Evolutionary conservation across 2,888 invertebrate species (phyloP), one percentile per base, ranked within the genome.

Genomic region (Parthenolecanium corni): DNA sequence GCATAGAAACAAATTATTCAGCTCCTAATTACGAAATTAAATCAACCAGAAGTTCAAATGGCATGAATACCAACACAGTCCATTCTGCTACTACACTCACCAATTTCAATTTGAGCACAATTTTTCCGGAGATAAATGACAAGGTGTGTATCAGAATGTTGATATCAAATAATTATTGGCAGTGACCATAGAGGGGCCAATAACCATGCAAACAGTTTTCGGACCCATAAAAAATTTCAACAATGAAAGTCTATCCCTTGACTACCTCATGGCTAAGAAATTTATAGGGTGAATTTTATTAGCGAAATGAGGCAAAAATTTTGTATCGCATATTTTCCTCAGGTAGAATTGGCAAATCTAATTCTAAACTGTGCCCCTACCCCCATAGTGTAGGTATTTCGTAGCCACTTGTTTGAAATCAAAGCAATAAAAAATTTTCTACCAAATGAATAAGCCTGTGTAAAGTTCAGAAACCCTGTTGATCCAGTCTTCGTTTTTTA

Each of bases 51-150:
- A 61, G 49, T 61, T 31, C 18, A 3, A 23, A 18, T 3, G 20
- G 9, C 1, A 20, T 51, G 38, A 51, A 51, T 40, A n/a, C 38
- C 3, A 61, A 49, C 38, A 61, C 31, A 18, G 51, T 24, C 14
- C 52, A 52, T 44, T 24, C 63, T 24, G 78, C 79, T 40, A 79
- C 77, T 4, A 78, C 79, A 62, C 73, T 83, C 38, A 84, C 87
- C 1, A 89, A 88, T 72, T 89, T 89, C 71, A 88, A 88, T 74
- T 76, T 89, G 46, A 86, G 86, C 70, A 84, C 88, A 0, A 86
- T 89, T 69, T 88, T 88, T 73, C 89, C 89, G 1, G 89, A 89
- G 77, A 88, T 89, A 68, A 86, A 86, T 71, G 78, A 78, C 64
- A 79, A 78, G 72, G 76, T 75, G 66, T 66, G 62, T 31, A 31